phyloP scores from a whole-genome alignment of 2,888 invertebrate genomes.

The Dermolepida albohirtum region DNA sequence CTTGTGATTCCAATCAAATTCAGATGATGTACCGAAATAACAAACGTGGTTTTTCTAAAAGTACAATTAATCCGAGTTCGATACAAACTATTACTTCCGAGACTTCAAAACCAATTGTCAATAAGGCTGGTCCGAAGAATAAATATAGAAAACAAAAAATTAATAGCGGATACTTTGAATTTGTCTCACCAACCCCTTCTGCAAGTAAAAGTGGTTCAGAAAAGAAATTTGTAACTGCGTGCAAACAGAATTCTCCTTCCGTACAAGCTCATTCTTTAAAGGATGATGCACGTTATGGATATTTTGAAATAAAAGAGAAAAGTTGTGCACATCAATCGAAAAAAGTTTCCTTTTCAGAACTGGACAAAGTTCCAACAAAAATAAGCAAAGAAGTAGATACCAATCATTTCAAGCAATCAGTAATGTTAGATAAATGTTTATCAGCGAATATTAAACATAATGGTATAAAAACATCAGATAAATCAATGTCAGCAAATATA shows the following conservation, averaged over 20 bases:
- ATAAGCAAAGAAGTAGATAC: conserved; percentile 35
- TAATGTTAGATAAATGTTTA: conserved; percentile 29
- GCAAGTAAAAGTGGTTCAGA: not conserved
- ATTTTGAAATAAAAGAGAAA: conserved; percentile 33
- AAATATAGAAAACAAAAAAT: not conserved
- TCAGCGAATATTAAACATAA: conserved; percentile 7
- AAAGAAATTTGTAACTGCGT: not conserved
- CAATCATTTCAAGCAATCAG: conserved; percentile 10
- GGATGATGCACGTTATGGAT: conserved; percentile 21
- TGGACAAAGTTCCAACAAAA: conserved; percentile 30
- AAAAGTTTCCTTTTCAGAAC: conserved; percentile 5
- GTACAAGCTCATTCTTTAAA: not conserved
- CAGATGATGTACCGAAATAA: conserved; percentile 30
- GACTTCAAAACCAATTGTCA: not conserved
- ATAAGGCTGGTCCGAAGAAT: not conserved
- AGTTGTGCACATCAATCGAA: not conserved
- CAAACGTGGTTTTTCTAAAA: conserved; percentile 6
- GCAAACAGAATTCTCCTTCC: not conserved
- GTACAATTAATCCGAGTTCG: conserved; percentile 20
- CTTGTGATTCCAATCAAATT: conserved; percentile 16
- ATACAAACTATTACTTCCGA: conserved; percentile 14
- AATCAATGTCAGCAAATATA: conserved; percentile 14
- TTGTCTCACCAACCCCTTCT: conserved; percentile 14
- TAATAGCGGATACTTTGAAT: conserved; percentile 31
- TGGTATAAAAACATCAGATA: conserved; percentile 12